Conservation (phyloP, 2,888 invertebrate species). For the Drosophila neonasuta region DNA sequence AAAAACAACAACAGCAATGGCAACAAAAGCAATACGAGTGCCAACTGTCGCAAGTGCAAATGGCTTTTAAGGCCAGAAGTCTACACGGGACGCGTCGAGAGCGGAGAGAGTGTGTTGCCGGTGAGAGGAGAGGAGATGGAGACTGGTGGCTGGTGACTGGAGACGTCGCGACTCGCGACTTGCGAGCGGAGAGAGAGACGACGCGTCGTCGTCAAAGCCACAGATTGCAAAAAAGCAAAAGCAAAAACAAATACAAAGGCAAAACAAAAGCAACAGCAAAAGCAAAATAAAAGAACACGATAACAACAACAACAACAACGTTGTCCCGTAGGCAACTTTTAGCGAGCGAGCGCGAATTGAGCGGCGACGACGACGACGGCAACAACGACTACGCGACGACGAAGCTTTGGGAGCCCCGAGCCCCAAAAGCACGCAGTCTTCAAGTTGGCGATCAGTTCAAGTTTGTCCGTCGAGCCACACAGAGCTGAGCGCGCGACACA, state of each 20-base stretch:
- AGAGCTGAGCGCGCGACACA: conserved; percentile 38
- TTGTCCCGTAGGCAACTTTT: conserved; percentile 37
- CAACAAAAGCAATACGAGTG: conserved; percentile 48
- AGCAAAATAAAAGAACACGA: conserved; percentile 29
- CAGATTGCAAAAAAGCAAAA: conserved; percentile 40
- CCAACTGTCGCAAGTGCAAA: conserved; percentile 75
- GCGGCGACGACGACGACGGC: conserved; percentile 18
- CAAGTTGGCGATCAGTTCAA: conserved; percentile 65
- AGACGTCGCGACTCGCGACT: conserved; percentile 6
- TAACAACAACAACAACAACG: conserved; percentile 27
- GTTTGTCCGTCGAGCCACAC: conserved; percentile 64
- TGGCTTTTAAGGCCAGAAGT: conserved; percentile 62
- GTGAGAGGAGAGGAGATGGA: conserved; percentile 12
- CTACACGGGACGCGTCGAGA: conserved; percentile 34
- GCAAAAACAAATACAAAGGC: conserved; percentile 14
- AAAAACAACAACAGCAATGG: conserved; percentile 27
- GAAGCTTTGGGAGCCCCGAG: conserved; percentile 54
- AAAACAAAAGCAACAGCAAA: conserved; percentile 6
- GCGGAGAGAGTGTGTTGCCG: conserved; percentile 23
- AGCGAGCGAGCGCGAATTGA: conserved; percentile 44
- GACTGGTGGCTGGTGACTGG: background rate
- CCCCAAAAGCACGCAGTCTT: conserved; percentile 56
- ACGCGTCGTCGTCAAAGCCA: conserved; percentile 35
- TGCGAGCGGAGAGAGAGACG: conserved; percentile 21
- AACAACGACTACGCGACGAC: conserved; percentile 15